phyloP scores from a whole-genome alignment of 2,113 vertebrate species.

The Rhizomys pruinosus region DNA sequence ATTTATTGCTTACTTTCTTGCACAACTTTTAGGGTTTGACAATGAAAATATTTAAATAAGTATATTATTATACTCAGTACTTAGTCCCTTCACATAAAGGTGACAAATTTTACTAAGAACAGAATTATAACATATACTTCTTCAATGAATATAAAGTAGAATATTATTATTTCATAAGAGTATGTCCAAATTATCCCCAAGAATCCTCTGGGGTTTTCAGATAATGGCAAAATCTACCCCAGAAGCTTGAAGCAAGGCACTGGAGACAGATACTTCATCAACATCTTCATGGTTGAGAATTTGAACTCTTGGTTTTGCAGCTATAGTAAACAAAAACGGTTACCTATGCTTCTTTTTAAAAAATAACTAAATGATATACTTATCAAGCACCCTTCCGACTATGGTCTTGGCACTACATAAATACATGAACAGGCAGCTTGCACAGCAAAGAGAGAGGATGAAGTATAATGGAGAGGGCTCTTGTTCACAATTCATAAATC shows the following conservation, averaged over 20 bases:
- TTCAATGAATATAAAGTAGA: not conserved
- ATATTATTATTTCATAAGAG: not conserved
- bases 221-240: not conserved
- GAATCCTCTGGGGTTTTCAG: not conserved
- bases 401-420: constrained; percentile 46
- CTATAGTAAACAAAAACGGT: constrained; percentile 43
- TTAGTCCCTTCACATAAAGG: not conserved
- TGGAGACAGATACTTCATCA: not conserved
- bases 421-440: constrained; percentile 26
- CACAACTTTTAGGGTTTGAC: constrained; percentile 5
- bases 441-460: not conserved
- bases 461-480: constrained; percentile 13
- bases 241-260: not conserved
- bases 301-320: not conserved
- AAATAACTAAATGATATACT: constrained; percentile 22
- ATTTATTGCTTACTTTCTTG: not conserved
- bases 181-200: not conserved
- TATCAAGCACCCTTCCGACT: constrained; percentile 40
- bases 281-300: not conserved
- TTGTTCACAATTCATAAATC: constrained; percentile 73
- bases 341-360: not conserved
- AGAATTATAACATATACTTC: not conserved
- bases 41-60: not conserved
- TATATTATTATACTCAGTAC: not conserved
- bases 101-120: constrained; percentile 10